Conservation (phyloP, 2,888 invertebrate genomes). For the Alsophila aescularia region DNA sequence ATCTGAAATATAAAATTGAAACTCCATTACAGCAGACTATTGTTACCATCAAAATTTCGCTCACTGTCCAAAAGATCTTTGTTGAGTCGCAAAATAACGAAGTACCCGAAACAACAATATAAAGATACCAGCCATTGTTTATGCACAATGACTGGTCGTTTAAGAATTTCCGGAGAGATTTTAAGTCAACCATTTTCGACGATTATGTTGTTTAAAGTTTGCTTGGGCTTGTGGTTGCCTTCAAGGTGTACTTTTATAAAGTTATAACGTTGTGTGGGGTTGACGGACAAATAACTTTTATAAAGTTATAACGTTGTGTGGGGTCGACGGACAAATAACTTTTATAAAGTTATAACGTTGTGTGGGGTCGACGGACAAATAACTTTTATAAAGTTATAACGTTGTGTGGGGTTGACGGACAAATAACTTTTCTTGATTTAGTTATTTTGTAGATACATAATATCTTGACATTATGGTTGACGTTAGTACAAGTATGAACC, state of each 20-base stretch:
- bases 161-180: slow-evolving; percentile 36
- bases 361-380: slow-evolving; percentile 1
- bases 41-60: slow-evolving; percentile 26
- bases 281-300: slow-evolving; percentile 7
- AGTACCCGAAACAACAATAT: slow-evolving; percentile 24
- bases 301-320: not conserved
- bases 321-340: not conserved
- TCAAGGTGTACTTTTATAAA: slow-evolving; percentile 5
- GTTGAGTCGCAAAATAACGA: slow-evolving; percentile 38
- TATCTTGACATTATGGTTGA: no score
- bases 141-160: slow-evolving; percentile 36
- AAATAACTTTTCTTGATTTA: not conserved
- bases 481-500: no score
- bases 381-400: no score
- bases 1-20: not conserved
- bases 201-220: slow-evolving; percentile 23
- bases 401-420: slow-evolving; percentile 3
- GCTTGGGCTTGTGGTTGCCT: slow-evolving; percentile 1
- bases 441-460: no score
- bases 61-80: slow-evolving; percentile 29
- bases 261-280: not conserved
- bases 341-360: not conserved
- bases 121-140: slow-evolving; percentile 37
- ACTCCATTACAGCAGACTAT: slow-evolving; percentile 9
- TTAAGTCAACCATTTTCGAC: slow-evolving; percentile 29